These are phyloP conservation scores for Urosaurus nigricauda DNA, from an alignment of 2,797 vertebrate species.

Conservation along the genomic window DNA sequence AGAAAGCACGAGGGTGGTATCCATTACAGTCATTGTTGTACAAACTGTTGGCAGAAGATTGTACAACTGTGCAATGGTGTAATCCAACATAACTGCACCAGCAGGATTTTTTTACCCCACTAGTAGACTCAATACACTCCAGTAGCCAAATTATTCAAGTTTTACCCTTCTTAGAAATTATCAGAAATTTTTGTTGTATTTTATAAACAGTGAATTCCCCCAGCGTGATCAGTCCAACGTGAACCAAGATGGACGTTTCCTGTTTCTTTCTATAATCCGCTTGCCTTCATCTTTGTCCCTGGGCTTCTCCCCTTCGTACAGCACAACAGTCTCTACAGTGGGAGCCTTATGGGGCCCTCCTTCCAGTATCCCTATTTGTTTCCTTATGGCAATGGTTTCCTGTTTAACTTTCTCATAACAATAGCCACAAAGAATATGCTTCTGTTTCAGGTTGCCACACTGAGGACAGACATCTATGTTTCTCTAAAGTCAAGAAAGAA, in stretches of 20 bases:
- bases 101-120: too few species aligned
- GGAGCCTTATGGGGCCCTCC: slow-evolving; percentile 87
- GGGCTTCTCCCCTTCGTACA: slow-evolving; percentile 89
- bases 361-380: slow-evolving; percentile 86
- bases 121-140: too few species aligned
- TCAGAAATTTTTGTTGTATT: not conserved
- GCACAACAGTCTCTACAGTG: slow-evolving; percentile 84
- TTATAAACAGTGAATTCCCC: not conserved
- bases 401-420: slow-evolving; percentile 89
- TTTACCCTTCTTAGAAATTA: not conserved
- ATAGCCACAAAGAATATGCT: slow-evolving; percentile 90
- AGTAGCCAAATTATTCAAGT: slow-evolving; percentile 11
- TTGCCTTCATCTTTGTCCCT: slow-evolving; percentile 84
- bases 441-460: slow-evolving; percentile 94
- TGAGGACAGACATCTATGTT: slow-evolving; percentile 91
- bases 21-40: too few species aligned
- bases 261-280: slow-evolving; percentile 88
- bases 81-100: too few species aligned
- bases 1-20: too few species aligned
- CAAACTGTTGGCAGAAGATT: too few species aligned
- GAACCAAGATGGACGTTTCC: slow-evolving; percentile 94
- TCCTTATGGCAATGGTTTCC: slow-evolving; percentile 86
- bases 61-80: too few species aligned
- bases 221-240: slow-evolving; percentile 72
- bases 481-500: slow-evolving; percentile 78